Percentiles rank a stretch among this genome's conserved stretches.
These are phyloP conservation scores for Portevinia maculata DNA, from an alignment of 2,888 invertebrate species.

Conservation along the genomic window DNA sequence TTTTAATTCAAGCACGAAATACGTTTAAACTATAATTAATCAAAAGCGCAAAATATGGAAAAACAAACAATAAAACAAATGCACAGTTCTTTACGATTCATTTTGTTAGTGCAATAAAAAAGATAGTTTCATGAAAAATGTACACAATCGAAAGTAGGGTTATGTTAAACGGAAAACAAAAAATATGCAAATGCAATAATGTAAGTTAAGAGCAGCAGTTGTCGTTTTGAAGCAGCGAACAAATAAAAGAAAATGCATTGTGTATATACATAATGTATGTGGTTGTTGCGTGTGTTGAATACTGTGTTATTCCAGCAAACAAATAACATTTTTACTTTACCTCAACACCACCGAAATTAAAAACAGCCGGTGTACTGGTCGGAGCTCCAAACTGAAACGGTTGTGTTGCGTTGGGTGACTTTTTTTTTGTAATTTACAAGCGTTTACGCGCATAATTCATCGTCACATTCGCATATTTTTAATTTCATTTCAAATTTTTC, in stretches of 20 bases:
- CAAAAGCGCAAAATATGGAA: not conserved
- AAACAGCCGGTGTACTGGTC: slow-evolving; percentile 78
- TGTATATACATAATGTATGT: slow-evolving; percentile 6
- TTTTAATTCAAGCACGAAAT: no score
- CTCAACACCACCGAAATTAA: slow-evolving; percentile 78
- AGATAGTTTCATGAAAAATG: not conserved
- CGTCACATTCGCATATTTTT: slow-evolving; percentile 67
- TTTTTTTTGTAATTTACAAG: not conserved
- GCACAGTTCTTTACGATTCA: not conserved
- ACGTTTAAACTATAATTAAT: no score
- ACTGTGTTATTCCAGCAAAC: slow-evolving; percentile 22
- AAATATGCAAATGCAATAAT: slow-evolving; percentile 65
- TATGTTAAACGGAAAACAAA: slow-evolving; percentile 37
- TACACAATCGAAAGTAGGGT: slow-evolving; percentile 9
- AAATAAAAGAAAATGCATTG: slow-evolving; percentile 34
- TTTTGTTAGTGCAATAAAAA: slow-evolving; percentile 10
- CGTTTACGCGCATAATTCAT: slow-evolving; percentile 10
- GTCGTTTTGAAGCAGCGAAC: slow-evolving; percentile 24
- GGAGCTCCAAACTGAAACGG: slow-evolving; percentile 80
- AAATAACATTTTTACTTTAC: slow-evolving; percentile 56
- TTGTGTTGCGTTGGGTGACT: slow-evolving; percentile 76
- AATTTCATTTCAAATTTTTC: slow-evolving; percentile 30
- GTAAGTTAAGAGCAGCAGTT: slow-evolving; percentile 26
- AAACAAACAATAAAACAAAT: not conserved
- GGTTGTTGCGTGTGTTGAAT: slow-evolving; percentile 13